Evolutionary conservation across 2,113 vertebrate species (phyloP).

Genomic region (Gymnorhina tibicen): DNA sequence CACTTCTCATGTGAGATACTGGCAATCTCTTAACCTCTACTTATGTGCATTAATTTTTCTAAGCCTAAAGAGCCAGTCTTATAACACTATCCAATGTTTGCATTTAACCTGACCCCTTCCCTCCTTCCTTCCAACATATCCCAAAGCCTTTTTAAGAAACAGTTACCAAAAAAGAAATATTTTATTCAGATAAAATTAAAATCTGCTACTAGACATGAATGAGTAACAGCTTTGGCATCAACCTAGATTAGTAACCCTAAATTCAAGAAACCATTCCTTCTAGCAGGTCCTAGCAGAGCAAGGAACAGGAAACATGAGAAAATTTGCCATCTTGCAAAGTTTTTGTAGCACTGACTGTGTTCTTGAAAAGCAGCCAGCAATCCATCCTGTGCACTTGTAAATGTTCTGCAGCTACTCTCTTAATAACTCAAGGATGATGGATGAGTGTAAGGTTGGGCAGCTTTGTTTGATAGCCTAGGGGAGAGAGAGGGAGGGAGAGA

Average conservation of each 20-base stretch:
- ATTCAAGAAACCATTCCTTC: slow-evolving; percentile 40
- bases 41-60: neutral
- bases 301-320: slow-evolving; percentile 37
- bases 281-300: slow-evolving; percentile 57
- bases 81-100: neutral
- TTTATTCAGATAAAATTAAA: slow-evolving; percentile 10
- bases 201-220: slow-evolving; percentile 4
- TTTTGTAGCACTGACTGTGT: slow-evolving; percentile 20
- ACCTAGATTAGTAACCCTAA: slow-evolving; percentile 28
- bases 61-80: neutral
- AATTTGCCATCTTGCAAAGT: slow-evolving; percentile 57
- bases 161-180: neutral
- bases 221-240: slow-evolving; percentile 59
- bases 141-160: neutral
- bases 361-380: slow-evolving; percentile 63
- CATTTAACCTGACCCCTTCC: neutral
- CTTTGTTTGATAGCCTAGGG: slow-evolving; percentile 58
- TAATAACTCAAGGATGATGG: slow-evolving; percentile 52
- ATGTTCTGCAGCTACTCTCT: slow-evolving; percentile 56
- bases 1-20: neutral
- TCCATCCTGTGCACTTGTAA: slow-evolving; percentile 59
- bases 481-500: slow-evolving; percentile 32
- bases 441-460: slow-evolving; percentile 52
- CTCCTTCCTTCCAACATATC: neutral
- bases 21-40: neutral